A percentile compares a stretch with the other conserved stretches of the same genome.
phyloP scores from a whole-genome alignment of 2,797 vertebrate genomes.

The Dendrocincla tyrannina region DNA sequence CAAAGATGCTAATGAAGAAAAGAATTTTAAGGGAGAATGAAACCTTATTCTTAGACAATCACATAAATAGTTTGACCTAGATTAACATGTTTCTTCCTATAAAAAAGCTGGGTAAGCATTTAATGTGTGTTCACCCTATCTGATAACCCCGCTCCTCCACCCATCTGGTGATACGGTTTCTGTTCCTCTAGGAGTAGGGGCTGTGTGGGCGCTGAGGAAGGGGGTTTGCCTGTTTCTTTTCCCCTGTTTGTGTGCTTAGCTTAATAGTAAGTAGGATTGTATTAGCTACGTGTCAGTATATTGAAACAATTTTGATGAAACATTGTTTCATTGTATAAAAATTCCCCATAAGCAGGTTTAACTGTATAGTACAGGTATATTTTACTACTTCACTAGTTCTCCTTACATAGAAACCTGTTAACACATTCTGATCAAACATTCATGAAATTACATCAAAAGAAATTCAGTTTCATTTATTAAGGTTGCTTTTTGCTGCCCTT shows the following conservation, averaged over 20 bases:
- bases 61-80: neutral
- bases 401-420: slow-evolving; percentile 40
- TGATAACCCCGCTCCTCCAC: neutral
- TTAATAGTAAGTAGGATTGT: neutral
- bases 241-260: neutral
- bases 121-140: neutral
- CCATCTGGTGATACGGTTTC: neutral
- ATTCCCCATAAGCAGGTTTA: slow-evolving; percentile 1
- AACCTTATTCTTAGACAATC: neutral
- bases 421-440: slow-evolving; percentile 69
- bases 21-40: neutral
- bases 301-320: neutral
- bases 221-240: neutral
- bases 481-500: slow-evolving; percentile 57
- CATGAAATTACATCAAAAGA: slow-evolving; percentile 70
- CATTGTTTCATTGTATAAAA: neutral
- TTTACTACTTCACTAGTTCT: slow-evolving; percentile 57
- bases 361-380: neutral
- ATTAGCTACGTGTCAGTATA: neutral
- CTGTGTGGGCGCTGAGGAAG: neutral
- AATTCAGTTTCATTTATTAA: slow-evolving; percentile 73
- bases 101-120: neutral
- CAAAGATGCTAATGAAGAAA: neutral
- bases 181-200: neutral
- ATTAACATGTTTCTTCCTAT: neutral